phyloP scores from a whole-genome alignment of 2,797 vertebrate genomes.

The Poecile montanus region DNA sequence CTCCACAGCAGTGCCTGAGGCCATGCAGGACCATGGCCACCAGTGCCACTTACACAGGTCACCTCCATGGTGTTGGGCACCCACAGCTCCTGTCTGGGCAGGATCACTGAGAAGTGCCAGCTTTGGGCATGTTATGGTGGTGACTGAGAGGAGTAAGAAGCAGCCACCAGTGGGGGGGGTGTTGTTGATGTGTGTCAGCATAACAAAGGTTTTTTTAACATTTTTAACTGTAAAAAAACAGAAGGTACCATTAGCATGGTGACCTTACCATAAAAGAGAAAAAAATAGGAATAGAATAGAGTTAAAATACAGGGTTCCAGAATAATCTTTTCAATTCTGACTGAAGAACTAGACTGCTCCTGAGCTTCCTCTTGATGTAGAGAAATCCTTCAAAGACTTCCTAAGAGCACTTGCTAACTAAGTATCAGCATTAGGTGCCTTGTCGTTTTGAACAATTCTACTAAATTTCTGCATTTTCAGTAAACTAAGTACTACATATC shows the following conservation, averaged over 20 bases:
- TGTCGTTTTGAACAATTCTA: neutral
- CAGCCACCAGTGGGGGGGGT: accelerated
- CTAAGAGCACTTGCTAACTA: neutral
- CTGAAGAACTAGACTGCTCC: neutral
- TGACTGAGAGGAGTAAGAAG: neutral
- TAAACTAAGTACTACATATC: neutral
- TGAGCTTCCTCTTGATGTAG: neutral
- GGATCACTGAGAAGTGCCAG: accelerated
- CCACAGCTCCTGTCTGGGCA: accelerated
- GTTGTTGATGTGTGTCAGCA: neutral
- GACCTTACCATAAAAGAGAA: neutral
- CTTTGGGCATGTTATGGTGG: accelerated
- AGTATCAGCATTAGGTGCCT: neutral
- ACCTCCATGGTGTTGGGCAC: neutral
- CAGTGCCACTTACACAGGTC: neutral
- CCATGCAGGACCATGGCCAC: neutral
- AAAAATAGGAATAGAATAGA: neutral
- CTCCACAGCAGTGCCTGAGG: neutral
- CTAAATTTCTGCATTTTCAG: neutral
- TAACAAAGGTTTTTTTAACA: neutral
- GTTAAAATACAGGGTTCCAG: neutral
- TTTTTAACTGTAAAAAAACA: neutral
- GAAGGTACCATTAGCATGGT: neutral
- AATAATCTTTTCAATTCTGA: neutral
- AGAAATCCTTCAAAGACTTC: neutral